Percentiles rank a stretch among this genome's conserved stretches.
phyloP scores from a whole-genome alignment of 37 sponge, comb jelly and placozoan species.

The Halisarca cf. caerulea region DNA sequence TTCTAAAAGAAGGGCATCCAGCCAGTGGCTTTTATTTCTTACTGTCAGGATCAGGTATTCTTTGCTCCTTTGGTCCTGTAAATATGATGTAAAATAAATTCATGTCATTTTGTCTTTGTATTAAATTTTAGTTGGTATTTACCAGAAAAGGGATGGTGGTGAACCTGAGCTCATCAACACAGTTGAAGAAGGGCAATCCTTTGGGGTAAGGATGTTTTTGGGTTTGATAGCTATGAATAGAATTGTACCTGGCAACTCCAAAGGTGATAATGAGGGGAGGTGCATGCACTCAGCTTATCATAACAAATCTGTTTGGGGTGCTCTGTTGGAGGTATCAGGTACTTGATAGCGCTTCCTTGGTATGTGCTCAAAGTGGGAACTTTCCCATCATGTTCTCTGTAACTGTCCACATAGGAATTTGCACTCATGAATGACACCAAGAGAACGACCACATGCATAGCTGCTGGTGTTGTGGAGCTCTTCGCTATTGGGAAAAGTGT shows the following conservation, averaged over 20 bases:
- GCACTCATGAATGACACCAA: conserved; percentile 25
- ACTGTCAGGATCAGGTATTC: conserved; percentile 47
- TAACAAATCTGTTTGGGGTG: too few relatives aligned
- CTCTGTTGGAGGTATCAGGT: neutral
- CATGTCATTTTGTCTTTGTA: neutral
- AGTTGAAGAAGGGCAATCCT: neutral
- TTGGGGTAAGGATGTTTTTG: conserved; percentile 21
- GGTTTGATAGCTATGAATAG: neutral
- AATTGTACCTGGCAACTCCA: neutral
- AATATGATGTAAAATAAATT: neutral
- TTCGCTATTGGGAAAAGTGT: conserved; percentile 62
- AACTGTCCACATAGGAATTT: conserved; percentile 21
- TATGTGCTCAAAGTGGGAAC: neutral
- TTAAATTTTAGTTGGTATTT: neutral
- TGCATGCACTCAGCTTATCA: too few relatives aligned
- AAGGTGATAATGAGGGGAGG: neutral
- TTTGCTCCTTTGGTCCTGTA: too few relatives aligned
- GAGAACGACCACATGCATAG: conserved; percentile 27
- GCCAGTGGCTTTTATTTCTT: conserved; percentile 49
- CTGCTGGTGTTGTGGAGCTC: conserved; percentile 30
- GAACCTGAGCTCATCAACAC: neutral
- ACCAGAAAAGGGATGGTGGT: neutral
- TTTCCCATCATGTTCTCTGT: neutral
- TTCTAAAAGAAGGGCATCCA: conserved; percentile 38
- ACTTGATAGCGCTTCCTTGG: neutral